phyloP scores from a whole-genome alignment of 2,113 vertebrate genomes.

The Taxidea taxus region DNA sequence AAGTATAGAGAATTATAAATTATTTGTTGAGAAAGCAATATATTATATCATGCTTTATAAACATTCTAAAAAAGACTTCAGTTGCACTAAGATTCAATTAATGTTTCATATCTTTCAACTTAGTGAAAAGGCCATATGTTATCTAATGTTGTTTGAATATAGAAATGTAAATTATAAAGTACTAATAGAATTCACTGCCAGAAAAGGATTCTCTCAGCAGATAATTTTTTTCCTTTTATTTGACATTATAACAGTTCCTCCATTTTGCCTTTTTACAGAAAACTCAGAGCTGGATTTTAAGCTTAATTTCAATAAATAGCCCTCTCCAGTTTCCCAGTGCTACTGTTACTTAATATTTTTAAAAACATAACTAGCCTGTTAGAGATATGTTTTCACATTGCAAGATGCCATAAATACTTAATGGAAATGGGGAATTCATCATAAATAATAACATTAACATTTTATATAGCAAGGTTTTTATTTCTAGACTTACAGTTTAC shows the following conservation, averaged over 20 bases:
- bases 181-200: not conserved
- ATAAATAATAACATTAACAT: not conserved
- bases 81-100: not conserved
- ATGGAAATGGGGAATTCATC: not conserved
- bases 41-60: not conserved
- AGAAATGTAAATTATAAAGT: not conserved
- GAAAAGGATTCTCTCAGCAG: not conserved
- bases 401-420: not conserved
- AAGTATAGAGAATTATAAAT: not conserved
- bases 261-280: not conserved
- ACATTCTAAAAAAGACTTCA: not conserved
- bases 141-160: not conserved
- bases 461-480: conserved; percentile 1
- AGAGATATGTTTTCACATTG: not conserved
- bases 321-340: not conserved
- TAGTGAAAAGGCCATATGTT: not conserved
- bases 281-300: not conserved
- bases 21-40: conserved; percentile 43
- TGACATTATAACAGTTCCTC: not conserved
- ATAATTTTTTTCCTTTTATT: conserved; percentile 23
- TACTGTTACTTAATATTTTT: conserved; percentile 45
- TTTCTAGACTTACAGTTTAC: not conserved
- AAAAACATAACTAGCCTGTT: not conserved
- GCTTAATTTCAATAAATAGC: not conserved
- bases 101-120: conserved; percentile 10